Conservation (phyloP, 2,113 vertebrate genomes). For the Austrofundulus limnaeus region DNA sequence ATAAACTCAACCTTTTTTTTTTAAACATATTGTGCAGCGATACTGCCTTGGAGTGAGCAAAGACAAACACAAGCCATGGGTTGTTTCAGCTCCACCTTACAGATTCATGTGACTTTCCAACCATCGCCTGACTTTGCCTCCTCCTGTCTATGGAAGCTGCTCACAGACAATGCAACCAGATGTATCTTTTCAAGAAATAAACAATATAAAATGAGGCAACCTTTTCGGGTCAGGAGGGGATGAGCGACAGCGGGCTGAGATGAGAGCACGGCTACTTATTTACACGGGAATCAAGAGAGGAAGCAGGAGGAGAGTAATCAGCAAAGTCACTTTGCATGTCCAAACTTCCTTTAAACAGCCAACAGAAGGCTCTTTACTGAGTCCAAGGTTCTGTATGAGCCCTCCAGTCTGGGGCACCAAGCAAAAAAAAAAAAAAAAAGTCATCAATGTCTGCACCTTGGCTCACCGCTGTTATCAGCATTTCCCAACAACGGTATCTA, state of each 20-base stretch:
- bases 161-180: constrained; percentile 41
- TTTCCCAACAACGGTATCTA: constrained; percentile 42
- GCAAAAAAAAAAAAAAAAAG: too few relatives aligned
- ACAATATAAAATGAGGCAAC: constrained; percentile 62
- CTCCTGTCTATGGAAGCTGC: constrained; percentile 49
- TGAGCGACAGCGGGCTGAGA: constrained; percentile 22
- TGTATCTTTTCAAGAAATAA: constrained; percentile 36
- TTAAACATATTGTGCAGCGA: constrained; percentile 24
- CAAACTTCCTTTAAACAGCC: constrained; percentile 68
- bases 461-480: constrained; percentile 52
- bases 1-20: constrained; percentile 29
- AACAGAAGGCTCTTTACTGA: constrained; percentile 20
- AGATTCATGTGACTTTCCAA: constrained; percentile 70
- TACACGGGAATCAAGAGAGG: constrained; percentile 62
- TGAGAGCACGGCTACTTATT: constrained; percentile 49
- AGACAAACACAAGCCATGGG: constrained; percentile 63
- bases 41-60: constrained; percentile 41
- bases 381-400: constrained; percentile 28
- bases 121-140: constrained; percentile 69
- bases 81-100: constrained; percentile 70
- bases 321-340: constrained; percentile 60
- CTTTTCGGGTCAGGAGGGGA: constrained; percentile 51
- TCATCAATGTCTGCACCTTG: constrained; percentile 27
- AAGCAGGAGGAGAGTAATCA: constrained; percentile 56
- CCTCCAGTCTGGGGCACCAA: constrained; percentile 20